Evolutionary conservation across 2,888 invertebrate genomes (phyloP), one percentile per base, ranked within the genome.

Genomic region (Melinaea marsaeus): DNA sequence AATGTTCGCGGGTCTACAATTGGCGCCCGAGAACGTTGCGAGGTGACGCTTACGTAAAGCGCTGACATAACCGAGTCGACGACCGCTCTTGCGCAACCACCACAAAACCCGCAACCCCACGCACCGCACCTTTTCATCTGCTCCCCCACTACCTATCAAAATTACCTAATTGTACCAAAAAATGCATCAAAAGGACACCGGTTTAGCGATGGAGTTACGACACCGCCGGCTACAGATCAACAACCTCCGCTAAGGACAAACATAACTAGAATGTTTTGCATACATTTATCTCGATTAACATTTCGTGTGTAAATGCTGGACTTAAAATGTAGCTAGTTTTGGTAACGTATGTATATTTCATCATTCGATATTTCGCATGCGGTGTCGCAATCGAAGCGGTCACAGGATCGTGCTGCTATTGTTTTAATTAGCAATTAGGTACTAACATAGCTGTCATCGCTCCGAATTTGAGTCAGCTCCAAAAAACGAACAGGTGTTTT

Each of bases 51-150:
- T 90, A 90, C 89, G 90, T 89, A 90, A 90, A 79, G 78, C 76
- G 79, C 88, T 90, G 90, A 90, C 88, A 90, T 90, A 90, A 90
- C 84, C 86, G 82, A 88, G 90, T 90, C 90, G 89, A 87, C 88
- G 90, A 90, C 90, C 90, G 89, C 74, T 77, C 80, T 90, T 90
- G 88, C 88, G 89, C 87, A 90, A 90, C 81, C 79, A 77, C 74
- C 74, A 77, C 81, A 84, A 77, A 86, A 86, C 87, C 86, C 81
- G 81, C 88, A 88, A 88, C 89, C 90, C 90, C 76, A 73, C 75
- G 71, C 71, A 71, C 79, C 83, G 76, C 80, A 76, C 79, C 77
- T 74, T 78, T 75, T 74, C 74, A 66, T 66, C 67, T 74, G 73
- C 73, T 70, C 74, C 80, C 81, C 84, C 83, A 79, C 84, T 79